Evolutionary conservation across 2,797 vertebrate genomes (phyloP).

Genomic region (Schizopygopsis pylzovi): DNA sequence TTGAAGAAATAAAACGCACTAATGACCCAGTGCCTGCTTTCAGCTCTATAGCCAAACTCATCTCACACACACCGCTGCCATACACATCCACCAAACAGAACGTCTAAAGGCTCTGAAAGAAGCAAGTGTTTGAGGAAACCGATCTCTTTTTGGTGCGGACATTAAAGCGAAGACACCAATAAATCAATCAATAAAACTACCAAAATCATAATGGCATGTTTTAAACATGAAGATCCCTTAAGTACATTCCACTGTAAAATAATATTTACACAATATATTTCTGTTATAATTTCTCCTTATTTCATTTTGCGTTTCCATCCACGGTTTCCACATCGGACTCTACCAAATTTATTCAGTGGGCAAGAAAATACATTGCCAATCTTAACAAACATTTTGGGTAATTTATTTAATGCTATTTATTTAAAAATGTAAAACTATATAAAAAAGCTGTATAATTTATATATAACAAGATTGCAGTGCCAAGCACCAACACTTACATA

Average conservation of each 20-base stretch:
- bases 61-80: conserved; percentile 42
- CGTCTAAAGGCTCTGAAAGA: conserved; percentile 6
- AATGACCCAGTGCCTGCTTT: conserved; percentile 55
- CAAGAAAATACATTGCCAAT: neutral
- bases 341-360: neutral
- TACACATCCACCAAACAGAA: conserved; percentile 24
- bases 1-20: conserved; percentile 62
- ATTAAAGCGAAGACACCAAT: neutral
- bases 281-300: neutral
- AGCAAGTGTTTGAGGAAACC: conserved; percentile 2
- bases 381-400: neutral
- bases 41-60: conserved; percentile 50
- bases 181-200: neutral
- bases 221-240: neutral
- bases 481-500: neutral
- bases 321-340: neutral
- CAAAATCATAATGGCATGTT: neutral
- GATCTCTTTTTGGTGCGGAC: neutral
- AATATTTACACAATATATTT: neutral
- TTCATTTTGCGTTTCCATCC: too few relatives aligned
- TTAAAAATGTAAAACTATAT: too few relatives aligned
- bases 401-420: too few relatives aligned
- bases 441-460: too few relatives aligned
- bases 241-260: neutral
- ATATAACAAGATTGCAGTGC: neutral